phyloP scores from a whole-genome alignment of 2,113 vertebrate genomes.

The Calyptommatus sinebrachiatus region DNA sequence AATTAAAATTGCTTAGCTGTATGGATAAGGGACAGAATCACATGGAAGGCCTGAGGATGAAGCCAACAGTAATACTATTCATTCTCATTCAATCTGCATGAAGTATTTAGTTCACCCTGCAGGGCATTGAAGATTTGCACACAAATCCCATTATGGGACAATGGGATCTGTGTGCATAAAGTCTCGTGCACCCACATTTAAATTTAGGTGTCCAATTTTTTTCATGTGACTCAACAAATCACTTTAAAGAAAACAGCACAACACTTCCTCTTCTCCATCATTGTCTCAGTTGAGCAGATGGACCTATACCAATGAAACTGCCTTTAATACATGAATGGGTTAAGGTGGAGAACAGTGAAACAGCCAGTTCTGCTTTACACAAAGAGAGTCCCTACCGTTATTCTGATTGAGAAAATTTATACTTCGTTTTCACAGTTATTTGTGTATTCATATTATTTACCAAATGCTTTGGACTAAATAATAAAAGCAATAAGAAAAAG shows the following conservation, averaged over 20 bases:
- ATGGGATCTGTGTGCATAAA: conserved; percentile 60
- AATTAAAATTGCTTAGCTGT: conserved; percentile 27
- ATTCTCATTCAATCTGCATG: conserved; percentile 16
- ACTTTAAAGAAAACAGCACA: conserved; percentile 42
- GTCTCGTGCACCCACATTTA: conserved; percentile 47
- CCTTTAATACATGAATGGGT: conserved; percentile 23
- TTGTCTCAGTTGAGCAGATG: conserved; percentile 25
- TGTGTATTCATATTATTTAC: no score
- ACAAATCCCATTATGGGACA: conserved; percentile 61
- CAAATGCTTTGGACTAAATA: no score
- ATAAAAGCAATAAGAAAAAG: no score
- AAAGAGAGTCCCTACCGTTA: no score
- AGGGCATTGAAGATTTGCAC: conserved; percentile 20
- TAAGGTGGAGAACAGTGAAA: conserved; percentile 8
- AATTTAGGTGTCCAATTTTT: conserved; percentile 52
- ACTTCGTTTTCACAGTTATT: no score
- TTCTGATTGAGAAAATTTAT: no score
- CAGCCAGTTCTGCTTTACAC: conserved; percentile 9
- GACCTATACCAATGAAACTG: conserved; percentile 8
- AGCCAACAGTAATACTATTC: conserved; percentile 23
- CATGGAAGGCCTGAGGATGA: conserved; percentile 10
- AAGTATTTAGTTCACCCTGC: conserved; percentile 47
- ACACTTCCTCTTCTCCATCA: conserved; percentile 16
- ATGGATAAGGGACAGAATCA: conserved; percentile 19
- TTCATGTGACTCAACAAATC: conserved; percentile 47